Evolutionary conservation across 2,797 vertebrate species (phyloP), one percentile per base, ranked within the genome.

Genomic region (Enteromius mattozi): DNA sequence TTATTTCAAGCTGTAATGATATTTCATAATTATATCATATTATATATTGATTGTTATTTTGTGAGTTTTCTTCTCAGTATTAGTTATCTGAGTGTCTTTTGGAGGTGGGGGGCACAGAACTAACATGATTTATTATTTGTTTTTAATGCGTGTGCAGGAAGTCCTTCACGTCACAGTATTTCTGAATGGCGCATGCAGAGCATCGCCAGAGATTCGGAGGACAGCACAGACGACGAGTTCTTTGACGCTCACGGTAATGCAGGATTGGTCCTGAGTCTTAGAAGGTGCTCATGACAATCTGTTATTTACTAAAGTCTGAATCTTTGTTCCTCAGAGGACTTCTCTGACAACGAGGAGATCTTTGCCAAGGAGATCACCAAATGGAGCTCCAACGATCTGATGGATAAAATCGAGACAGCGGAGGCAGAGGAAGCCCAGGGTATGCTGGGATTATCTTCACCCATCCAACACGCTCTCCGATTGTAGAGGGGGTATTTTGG

Each of bases 131-230:
- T 51, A 17, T 13, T 0, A n/a, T 54, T 69, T 69, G 21, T 45
- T 33, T 37, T 81, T 74, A 45, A 42, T 42, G 21, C 8, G n/a
- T 17, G 21, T 6, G 13, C 95, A 99, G 98, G 95, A 3, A 99
- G 98, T 80, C 98, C 98, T 2, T 98, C 97, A 8, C 96, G 96
- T 85, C 98, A 99, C 93, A 98, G 95, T 91, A 94, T 99, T 81
- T 98, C 97, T 0, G 98, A 99, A 92, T 99, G 98, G 98, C 96
- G 98, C 90, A 99, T 99, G 98, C 97, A 99, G 95, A 99, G 98
- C 88, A 99, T 99, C 6, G 98, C 98, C 77, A 94, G 97, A 19
- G 97, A 99, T 92, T 99, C 98, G 0, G 98, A 99, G 19, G 97
- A 99, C 92, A 98, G 98, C 92, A 98, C 97, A 0, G 98, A 99